A percentile compares a stretch with the other conserved stretches of the same genome.
Evolutionary conservation across 2,888 invertebrate species (phyloP).

Genomic region (Tiliacea citrago): DNA sequence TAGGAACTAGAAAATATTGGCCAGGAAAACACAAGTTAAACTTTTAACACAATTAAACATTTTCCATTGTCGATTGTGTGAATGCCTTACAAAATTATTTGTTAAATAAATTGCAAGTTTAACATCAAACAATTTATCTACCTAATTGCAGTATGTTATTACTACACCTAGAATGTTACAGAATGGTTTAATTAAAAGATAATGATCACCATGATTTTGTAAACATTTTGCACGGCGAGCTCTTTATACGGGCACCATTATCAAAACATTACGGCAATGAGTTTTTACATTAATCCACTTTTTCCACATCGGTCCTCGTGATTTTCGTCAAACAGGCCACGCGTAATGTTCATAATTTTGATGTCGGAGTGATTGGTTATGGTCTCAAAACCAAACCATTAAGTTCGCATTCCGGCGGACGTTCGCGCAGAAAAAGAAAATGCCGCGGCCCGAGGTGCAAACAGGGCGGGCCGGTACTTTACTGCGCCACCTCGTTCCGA

Average conservation of each 20-base stretch:
- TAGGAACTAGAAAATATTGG: constrained; percentile 5
- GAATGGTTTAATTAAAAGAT: constrained; percentile 67
- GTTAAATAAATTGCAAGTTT: constrained; percentile 41
- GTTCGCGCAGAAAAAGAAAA: constrained; percentile 78
- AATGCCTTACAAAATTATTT: constrained; percentile 25
- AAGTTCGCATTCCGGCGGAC: constrained; percentile 82
- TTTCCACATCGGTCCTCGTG: constrained; percentile 57
- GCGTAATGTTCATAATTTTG: constrained; percentile 82
- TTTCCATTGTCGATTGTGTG: constrained; percentile 4
- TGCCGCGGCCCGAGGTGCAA: constrained; percentile 80
- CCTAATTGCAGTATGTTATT: constrained; percentile 49
- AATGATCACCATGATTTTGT: constrained; percentile 58
- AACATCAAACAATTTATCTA: constrained; percentile 37
- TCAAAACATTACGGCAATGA: constrained; percentile 53
- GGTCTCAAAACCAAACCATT: constrained; percentile 85
- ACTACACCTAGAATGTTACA: constrained; percentile 44
- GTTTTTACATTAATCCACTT: constrained; percentile 64
- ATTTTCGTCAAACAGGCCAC: constrained; percentile 67
- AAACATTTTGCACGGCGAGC: constrained; percentile 57
- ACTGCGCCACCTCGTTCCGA: constrained; percentile 86
- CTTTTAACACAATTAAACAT: constrained; percentile 10
- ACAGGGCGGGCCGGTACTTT: constrained; percentile 87
- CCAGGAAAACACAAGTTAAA: neutral
- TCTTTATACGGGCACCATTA: constrained; percentile 51
- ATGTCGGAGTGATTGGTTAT: constrained; percentile 86